Evolutionary conservation across 2,888 invertebrate species (phyloP).

Genomic region (Drosophila glabriapex): DNA sequence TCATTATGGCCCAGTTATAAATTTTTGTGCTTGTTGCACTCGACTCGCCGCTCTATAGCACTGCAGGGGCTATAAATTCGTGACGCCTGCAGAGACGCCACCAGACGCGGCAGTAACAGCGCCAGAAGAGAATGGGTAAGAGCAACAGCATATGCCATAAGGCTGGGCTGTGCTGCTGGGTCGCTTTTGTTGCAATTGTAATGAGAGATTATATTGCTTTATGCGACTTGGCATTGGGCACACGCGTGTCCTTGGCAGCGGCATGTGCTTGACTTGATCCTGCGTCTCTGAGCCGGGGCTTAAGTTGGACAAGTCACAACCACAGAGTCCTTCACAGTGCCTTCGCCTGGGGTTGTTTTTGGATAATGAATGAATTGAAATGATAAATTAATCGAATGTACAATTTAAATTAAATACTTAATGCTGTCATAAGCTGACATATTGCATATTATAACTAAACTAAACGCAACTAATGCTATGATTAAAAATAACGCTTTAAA

Average conservation of each 20-base stretch:
- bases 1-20: constrained; percentile 78
- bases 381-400: constrained; percentile 49
- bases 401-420: constrained; percentile 9
- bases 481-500: not conserved
- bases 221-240: constrained; percentile 69
- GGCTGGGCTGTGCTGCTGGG: constrained; percentile 22
- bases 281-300: constrained; percentile 54
- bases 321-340: constrained; percentile 26
- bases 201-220: constrained; percentile 79
- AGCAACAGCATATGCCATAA: constrained; percentile 60
- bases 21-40: constrained; percentile 75
- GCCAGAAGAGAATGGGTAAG: not conserved
- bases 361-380: constrained; percentile 25
- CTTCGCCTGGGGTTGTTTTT: constrained; percentile 20
- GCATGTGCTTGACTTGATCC: constrained; percentile 70
- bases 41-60: constrained; percentile 48
- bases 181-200: constrained; percentile 75
- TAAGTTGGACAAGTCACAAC: constrained; percentile 46
- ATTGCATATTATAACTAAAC: not conserved
- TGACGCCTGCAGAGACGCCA: constrained; percentile 56
- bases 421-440: constrained; percentile 5
- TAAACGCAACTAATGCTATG: not conserved
- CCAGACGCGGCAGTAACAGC: constrained; percentile 13
- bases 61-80: constrained; percentile 78
- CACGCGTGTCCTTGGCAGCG: constrained; percentile 62